Evolutionary conservation across 2,113 vertebrate genomes (phyloP), one percentile per base, ranked within the genome.

Genomic region (Xiphophorus couchianus): DNA sequence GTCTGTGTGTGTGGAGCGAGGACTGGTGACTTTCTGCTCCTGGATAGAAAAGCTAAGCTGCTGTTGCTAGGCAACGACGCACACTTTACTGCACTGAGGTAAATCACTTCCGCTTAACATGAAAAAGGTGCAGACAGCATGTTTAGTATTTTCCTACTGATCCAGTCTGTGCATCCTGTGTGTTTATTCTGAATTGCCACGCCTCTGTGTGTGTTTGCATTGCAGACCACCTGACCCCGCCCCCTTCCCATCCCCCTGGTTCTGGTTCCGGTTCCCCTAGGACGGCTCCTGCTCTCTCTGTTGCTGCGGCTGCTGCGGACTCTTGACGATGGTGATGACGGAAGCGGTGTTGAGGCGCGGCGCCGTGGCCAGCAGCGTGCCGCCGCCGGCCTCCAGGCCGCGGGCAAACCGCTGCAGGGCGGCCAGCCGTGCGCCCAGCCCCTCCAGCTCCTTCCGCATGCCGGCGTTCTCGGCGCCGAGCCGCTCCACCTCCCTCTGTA

Each of bases 391-490:
- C 63, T 95, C 97, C 89, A 99, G 94, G 62, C 97, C 97, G 84
- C 97, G 91, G 86, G 98, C 98, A 74, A 98, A 99, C 93, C 95
- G 96, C 96, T 99, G 98, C 71, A 99, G 96, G 27, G 98, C 98
- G 62, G 98, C 97, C 0, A 99, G 95, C 73, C 98, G 98, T 25
- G 98, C 96, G 67, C 97, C 96, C 31, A 99, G 95, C 29, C 97
- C 97, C 86, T 99, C 97, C 0, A 99, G 95, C 96, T 99, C 98
- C 74, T 97, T 95, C 94, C 96, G 95, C 97, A 99, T 99, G 92
- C 97, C 98, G 80, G 97, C 98, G 1, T 99, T 99, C 93, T 99
- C 98, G 0, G 96, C 96, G 17, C 97, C 98, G 65, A 99, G 95
- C 88, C 98, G 93, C 90, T 99, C 98, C 88, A 99, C 98, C 89